Evolutionary conservation across 2,888 invertebrate genomes (phyloP).

Genomic region (Mythimna impura): DNA sequence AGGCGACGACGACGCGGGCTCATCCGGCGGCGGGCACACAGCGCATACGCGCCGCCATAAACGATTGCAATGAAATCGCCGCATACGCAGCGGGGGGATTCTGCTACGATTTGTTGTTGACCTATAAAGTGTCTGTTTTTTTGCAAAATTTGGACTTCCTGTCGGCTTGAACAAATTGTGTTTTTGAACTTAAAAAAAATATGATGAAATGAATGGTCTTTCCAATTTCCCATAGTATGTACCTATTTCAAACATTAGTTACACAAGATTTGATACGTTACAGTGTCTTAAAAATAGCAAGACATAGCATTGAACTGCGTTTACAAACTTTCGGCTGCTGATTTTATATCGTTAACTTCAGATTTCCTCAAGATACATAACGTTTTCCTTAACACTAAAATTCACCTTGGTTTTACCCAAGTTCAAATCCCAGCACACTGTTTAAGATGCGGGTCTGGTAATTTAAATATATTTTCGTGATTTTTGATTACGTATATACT

Average conservation of each 20-base stretch:
- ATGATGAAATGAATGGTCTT: too few species aligned
- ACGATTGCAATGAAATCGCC: constrained; percentile 57
- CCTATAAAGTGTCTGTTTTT: constrained; percentile 37
- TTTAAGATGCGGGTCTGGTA: not conserved
- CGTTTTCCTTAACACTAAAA: constrained; percentile 22
- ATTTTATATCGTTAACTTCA: not conserved
- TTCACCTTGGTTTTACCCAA: constrained; percentile 10
- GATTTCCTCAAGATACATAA: constrained; percentile 14
- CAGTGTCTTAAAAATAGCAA: constrained; percentile 3
- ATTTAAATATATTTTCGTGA: not conserved
- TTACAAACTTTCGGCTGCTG: not conserved
- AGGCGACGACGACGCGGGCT: constrained; percentile 32
- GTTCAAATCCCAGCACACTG: not conserved
- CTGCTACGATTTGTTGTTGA: constrained; percentile 36
- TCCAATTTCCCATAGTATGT: not conserved
- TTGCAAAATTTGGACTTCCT: constrained; percentile 7
- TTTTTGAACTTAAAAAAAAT: not conserved
- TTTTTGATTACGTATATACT: not conserved
- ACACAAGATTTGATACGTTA: not conserved
- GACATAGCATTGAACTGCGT: constrained; percentile 5
- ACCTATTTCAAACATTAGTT: not conserved
- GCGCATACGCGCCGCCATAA: constrained; percentile 26
- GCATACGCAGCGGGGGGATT: constrained; percentile 49
- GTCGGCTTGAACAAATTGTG: not conserved
- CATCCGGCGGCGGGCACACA: constrained; percentile 12